These are phyloP conservation scores for Xenotilapia leptura DNA, from an alignment of 2,113 vertebrate species.

Conservation along the genomic window DNA sequence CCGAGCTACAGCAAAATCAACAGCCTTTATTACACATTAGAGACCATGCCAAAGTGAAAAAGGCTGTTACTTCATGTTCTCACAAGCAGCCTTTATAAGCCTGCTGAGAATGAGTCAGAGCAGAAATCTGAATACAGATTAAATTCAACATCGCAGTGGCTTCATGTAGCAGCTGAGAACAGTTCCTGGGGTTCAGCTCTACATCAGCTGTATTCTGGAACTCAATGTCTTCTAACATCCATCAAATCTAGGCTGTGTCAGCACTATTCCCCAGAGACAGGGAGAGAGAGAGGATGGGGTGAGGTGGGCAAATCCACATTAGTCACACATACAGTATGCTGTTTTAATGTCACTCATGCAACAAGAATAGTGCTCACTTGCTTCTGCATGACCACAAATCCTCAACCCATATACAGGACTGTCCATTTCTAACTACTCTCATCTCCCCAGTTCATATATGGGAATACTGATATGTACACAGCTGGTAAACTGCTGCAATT, in stretches of 20 bases:
- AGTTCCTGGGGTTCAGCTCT: not conserved
- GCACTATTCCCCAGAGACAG: slow-evolving; percentile 25
- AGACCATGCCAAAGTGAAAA: not conserved
- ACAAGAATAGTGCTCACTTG: not conserved
- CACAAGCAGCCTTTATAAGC: not conserved
- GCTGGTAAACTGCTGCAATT: not conserved
- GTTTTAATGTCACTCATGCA: not conserved
- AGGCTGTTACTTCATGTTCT: not conserved
- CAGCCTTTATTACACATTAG: slow-evolving; percentile 12
- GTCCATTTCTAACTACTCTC: not conserved
- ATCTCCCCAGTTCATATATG: not conserved
- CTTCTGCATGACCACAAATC: not conserved
- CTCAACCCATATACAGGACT: not conserved
- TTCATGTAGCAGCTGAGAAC: not conserved
- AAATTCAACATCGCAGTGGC: not conserved
- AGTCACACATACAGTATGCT: slow-evolving; percentile 1
- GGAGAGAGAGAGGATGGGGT: not conserved
- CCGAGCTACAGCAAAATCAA: slow-evolving; percentile 5
- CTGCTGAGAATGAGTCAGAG: slow-evolving; percentile 23
- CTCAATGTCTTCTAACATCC: slow-evolving; percentile 42
- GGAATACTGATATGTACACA: not conserved
- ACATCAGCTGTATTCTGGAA: slow-evolving; percentile 32
- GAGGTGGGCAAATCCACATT: not conserved
- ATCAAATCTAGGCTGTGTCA: slow-evolving; percentile 49
- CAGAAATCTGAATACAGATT: slow-evolving; percentile 16